Evolutionary conservation across 2,888 invertebrate species (phyloP).

Genomic region (Diachrysia chrysitis): DNA sequence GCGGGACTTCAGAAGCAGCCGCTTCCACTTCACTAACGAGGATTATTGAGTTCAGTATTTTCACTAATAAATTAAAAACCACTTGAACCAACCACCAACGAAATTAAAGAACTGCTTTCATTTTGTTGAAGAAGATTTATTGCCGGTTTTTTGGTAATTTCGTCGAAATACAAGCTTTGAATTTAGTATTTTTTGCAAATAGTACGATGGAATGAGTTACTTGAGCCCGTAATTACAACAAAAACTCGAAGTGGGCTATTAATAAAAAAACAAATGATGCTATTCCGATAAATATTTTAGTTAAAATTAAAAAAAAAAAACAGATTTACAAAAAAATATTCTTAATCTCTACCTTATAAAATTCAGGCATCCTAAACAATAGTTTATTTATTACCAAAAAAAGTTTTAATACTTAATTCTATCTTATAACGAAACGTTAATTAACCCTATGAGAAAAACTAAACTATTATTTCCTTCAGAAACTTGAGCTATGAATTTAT

Average conservation of each 20-base stretch:
- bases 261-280: background rate
- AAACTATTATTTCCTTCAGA: too few relatives aligned
- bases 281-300: background rate
- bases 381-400: too few relatives aligned
- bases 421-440: too few relatives aligned
- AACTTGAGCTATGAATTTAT: too few relatives aligned
- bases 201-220: conserved; percentile 22
- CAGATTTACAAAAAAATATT: too few relatives aligned
- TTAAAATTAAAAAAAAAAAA: too few relatives aligned
- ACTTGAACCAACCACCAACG: conserved; percentile 23
- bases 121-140: conserved; percentile 49
- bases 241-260: background rate
- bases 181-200: conserved; percentile 22
- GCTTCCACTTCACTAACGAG: conserved; percentile 1
- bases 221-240: background rate
- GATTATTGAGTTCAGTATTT: conserved; percentile 24
- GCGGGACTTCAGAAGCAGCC: conserved; percentile 1
- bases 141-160: conserved; percentile 23
- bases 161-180: conserved; percentile 19
- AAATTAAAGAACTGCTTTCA: conserved; percentile 41
- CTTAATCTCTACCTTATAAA: too few relatives aligned
- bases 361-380: too few relatives aligned
- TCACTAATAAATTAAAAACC: conserved; percentile 46
- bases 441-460: too few relatives aligned
- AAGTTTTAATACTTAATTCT: too few relatives aligned